A percentile compares a stretch with the other conserved stretches of the same genome.
Conservation (phyloP, 2,888 invertebrate species). For the Heteropelma amictum region DNA sequence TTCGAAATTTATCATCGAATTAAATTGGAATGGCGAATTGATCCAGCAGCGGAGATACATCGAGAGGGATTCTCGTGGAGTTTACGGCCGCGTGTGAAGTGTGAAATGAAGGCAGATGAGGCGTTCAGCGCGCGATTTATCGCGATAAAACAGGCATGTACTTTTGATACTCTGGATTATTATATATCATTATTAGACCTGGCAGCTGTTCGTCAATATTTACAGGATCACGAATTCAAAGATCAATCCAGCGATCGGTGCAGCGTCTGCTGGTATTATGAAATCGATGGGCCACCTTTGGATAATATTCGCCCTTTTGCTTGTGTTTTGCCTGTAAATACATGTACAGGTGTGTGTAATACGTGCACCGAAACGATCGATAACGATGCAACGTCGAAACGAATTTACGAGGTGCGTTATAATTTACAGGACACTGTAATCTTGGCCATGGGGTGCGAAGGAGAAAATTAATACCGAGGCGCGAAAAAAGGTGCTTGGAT, state of each 20-base stretch:
- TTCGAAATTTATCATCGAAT: background rate
- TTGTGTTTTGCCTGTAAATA: background rate
- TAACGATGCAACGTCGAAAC: constrained; percentile 23
- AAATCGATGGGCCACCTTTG: constrained; percentile 23
- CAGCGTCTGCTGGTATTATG: background rate
- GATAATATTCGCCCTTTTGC: too few relatives aligned
- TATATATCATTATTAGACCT: constrained; percentile 38
- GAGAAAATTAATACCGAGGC: constrained; percentile 41
- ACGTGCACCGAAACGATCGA: background rate
- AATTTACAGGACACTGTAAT: constrained; percentile 50
- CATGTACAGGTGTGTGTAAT: background rate
- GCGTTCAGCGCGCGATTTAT: constrained; percentile 33
- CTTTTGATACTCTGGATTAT: constrained; percentile 8
- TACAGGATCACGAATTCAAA: constrained; percentile 23
- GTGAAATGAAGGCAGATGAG: constrained; percentile 7
- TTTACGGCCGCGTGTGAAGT: background rate
- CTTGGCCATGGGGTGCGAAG: constrained; percentile 46
- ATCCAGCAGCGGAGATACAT: background rate
- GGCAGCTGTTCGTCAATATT: constrained; percentile 43
- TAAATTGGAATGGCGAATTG: background rate
- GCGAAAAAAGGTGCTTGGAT: constrained; percentile 9
- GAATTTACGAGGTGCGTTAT: constrained; percentile 51
- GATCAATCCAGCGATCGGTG: background rate
- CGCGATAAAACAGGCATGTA: constrained; percentile 7
- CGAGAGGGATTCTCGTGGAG: background rate